These are phyloP conservation scores for Stigmatopora argus DNA, from an alignment of 2,113 vertebrate species.

Conservation along the genomic window DNA sequence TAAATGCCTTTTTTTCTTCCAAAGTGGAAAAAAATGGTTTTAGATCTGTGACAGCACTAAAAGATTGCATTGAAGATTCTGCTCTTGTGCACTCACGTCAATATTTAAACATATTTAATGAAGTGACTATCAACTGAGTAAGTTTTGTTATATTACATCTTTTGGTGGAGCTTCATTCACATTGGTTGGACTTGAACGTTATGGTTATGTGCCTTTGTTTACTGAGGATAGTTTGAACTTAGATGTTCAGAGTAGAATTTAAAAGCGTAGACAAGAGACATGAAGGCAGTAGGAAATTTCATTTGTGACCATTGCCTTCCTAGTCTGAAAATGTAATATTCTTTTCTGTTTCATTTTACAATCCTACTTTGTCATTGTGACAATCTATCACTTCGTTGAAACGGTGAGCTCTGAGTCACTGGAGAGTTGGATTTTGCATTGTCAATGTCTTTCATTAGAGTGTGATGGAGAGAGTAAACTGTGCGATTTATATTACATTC, in stretches of 20 bases:
- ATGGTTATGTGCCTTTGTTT: neutral
- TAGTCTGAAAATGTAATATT: neutral
- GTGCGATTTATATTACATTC: conserved; percentile 3
- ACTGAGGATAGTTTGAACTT: neutral
- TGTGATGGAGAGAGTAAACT: conserved; percentile 1
- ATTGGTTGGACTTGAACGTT: neutral
- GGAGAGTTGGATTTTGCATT: conserved; percentile 6
- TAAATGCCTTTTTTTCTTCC: conserved; percentile 10
- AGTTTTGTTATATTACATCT: neutral
- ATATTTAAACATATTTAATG: neutral
- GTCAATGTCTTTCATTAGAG: conserved; percentile 6
- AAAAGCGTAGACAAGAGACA: conserved; percentile 3
- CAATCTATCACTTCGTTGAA: conserved; percentile 4
- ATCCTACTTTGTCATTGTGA: conserved; percentile 5
- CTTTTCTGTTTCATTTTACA: neutral
- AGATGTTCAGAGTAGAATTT: neutral
- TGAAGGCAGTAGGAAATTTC: neutral
- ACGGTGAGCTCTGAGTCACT: conserved; percentile 5
- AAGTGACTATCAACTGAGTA: neutral
- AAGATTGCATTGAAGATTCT: conserved; percentile 41
- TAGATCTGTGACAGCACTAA: conserved; percentile 13
- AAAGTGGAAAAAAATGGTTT: conserved; percentile 28
- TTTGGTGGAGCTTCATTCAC: neutral
- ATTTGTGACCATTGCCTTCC: neutral
- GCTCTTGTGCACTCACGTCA: conserved; percentile 21